Conservation (phyloP, 2,888 invertebrate species). For the Conus canariensis region DNA sequence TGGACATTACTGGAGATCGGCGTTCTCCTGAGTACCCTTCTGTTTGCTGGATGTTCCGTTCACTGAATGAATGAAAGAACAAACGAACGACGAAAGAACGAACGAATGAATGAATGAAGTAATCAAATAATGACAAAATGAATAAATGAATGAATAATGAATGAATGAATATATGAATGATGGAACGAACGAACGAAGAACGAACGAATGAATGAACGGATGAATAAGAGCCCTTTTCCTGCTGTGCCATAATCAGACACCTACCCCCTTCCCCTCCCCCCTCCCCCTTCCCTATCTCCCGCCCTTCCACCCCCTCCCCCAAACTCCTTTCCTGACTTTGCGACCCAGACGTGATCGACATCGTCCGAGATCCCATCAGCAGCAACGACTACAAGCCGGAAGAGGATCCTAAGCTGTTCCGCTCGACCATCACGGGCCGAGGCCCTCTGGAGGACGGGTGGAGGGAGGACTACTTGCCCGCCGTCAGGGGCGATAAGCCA, state of each 20-base stretch:
- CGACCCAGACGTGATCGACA: conserved; percentile 92
- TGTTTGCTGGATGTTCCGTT: too few species aligned
- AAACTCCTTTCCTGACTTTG: background rate
- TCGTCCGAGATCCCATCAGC: conserved; percentile 95
- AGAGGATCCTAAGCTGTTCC: conserved; percentile 91
- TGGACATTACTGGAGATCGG: too few species aligned
- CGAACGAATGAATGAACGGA: too few species aligned
- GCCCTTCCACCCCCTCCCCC: background rate
- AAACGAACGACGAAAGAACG: too few species aligned
- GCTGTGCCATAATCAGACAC: background rate
- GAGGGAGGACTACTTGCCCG: conserved; percentile 92
- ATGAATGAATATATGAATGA: too few species aligned
- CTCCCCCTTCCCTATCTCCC: background rate
- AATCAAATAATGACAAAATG: too few species aligned
- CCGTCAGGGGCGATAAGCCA: conserved; percentile 84
- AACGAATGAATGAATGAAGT: too few species aligned
- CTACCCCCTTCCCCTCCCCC: background rate
- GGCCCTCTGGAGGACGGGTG: conserved; percentile 95
- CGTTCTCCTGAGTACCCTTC: too few species aligned
- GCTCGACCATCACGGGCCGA: conserved; percentile 93
- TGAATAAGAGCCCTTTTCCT: background rate
- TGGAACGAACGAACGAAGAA: too few species aligned
- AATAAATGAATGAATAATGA: too few species aligned
- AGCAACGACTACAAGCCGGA: conserved; percentile 95
- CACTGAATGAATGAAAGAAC: too few species aligned